Evolutionary conservation across 2,113 vertebrate genomes (phyloP), one percentile per base, ranked within the genome.

Genomic region (Hippocampus barbouri): DNA sequence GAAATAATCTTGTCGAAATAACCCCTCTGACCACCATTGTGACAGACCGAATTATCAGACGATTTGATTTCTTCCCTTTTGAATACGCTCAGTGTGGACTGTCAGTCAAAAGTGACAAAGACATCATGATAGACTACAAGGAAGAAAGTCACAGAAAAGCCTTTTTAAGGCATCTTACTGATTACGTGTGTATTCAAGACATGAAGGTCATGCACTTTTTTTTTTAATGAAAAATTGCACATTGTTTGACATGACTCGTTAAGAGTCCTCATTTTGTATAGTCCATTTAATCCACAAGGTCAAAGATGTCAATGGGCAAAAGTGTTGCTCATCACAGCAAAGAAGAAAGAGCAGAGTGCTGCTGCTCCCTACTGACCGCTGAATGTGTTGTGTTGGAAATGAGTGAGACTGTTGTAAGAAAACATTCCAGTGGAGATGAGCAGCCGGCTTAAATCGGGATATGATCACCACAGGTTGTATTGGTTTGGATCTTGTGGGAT

Each of bases 341-440:
- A 49, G 3, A 60, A 6, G 10, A 49, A 66, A 72, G 72, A 8
- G 47, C 62, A 85, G 84, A 86, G 78, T 82, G 1, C 86, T 90
- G 90, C 88, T 92, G 91, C 91, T 88, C 90, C 82, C 91, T 91
- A 68, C 80, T 88, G 90, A 80, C 75, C 21, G 74, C 72, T 53
- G 71, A 4, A 12, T 2, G 57, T 15, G 9, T 59, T 8, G 8
- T 59, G 15, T 34, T 60, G 25, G 34, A 34, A 60, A 34, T 34
- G 27, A 60, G 27, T 60, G 27, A 30, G 8, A 51, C 5, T 5
- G 49, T 16, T 18, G 49, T 25, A 72, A 12, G n/a, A 18, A 45
- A 41, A 16, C 53, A n/a, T 41, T 43, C 14, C 27, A 30, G 56
- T 54, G 51, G 21, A 61, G 77, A 53, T 21, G 57, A 40, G 40